Percentiles rank a stretch among this genome's conserved stretches.
These are phyloP conservation scores for Drosophila setosimentum DNA, from an alignment of 2,888 invertebrate species.

Conservation along the genomic window DNA sequence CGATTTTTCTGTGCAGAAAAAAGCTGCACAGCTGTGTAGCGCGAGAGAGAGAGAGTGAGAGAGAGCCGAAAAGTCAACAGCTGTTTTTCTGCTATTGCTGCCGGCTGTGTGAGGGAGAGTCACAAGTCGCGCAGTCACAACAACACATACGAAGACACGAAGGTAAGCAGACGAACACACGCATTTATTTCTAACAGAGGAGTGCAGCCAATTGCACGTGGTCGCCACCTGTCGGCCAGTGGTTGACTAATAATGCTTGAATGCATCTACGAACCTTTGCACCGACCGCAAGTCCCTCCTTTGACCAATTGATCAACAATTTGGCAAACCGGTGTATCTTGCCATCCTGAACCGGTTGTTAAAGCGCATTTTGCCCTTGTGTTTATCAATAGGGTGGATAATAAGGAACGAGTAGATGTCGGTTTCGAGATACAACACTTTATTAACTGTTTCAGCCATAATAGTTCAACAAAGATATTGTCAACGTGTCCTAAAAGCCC, in stretches of 20 bases:
- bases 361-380: conserved; percentile 30
- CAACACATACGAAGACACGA: conserved; percentile 4
- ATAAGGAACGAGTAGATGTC: background rate
- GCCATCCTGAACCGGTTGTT: conserved; percentile 4
- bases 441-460: conserved; percentile 9
- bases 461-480: conserved; percentile 11
- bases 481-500: conserved; percentile 22
- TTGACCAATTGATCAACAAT: conserved; percentile 36
- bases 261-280: conserved; percentile 18
- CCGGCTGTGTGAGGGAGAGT: conserved; percentile 8
- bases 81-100: conserved; percentile 29
- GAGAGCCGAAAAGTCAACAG: conserved; percentile 29
- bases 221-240: conserved; percentile 50
- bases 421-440: conserved; percentile 9
- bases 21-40: conserved; percentile 7
- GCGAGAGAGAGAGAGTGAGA: background rate
- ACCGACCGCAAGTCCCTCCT: conserved; percentile 3
- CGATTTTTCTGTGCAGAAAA: conserved; percentile 51
- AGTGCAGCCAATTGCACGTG: conserved; percentile 12
- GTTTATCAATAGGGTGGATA: background rate
- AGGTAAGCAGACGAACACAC: background rate
- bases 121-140: conserved; percentile 43
- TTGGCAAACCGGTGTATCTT: conserved; percentile 33
- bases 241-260: conserved; percentile 22
- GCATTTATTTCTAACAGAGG: conserved; percentile 2